Conservation (phyloP, 2,113 vertebrate genomes). For the Periophthalmus modestus region DNA sequence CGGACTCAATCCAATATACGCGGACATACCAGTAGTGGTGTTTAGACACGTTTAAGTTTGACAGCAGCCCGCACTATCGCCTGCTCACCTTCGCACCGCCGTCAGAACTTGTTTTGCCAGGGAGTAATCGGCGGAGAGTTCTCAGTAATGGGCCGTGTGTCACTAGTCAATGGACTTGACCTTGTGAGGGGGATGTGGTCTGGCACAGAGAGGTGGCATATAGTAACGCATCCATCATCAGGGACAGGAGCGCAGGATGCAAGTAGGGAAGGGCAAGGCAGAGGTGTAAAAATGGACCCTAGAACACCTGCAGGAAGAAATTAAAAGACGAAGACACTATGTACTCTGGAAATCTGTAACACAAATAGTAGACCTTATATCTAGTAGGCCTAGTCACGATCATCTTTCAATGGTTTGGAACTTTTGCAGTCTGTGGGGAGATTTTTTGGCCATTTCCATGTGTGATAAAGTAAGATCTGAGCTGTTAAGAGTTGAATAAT, state of each 20-base stretch:
- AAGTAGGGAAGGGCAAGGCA: slow-evolving; percentile 7
- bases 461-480: too few species aligned
- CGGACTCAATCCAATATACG: slow-evolving; percentile 1
- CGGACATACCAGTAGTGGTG: not conserved
- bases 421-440: too few species aligned
- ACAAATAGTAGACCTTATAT: not conserved
- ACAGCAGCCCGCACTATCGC: slow-evolving; percentile 50
- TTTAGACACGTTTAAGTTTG: slow-evolving; percentile 34
- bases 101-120: slow-evolving; percentile 43
- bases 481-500: too few species aligned
- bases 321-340: not conserved
- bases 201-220: slow-evolving; percentile 11
- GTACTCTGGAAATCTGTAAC: not conserved
- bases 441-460: too few species aligned
- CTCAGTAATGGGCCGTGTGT: slow-evolving; percentile 52
- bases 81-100: slow-evolving; percentile 55
- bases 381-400: not conserved
- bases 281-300: not conserved
- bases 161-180: slow-evolving; percentile 49
- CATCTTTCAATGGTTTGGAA: too few species aligned
- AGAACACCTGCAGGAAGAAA: not conserved
- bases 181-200: slow-evolving; percentile 16
- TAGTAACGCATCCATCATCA: slow-evolving; percentile 4
- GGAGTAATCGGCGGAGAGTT: slow-evolving; percentile 29
- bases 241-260: slow-evolving; percentile 6